These are phyloP conservation scores for Ahaetulla prasina DNA, from an alignment of 2,113 vertebrate species.

Conservation along the genomic window DNA sequence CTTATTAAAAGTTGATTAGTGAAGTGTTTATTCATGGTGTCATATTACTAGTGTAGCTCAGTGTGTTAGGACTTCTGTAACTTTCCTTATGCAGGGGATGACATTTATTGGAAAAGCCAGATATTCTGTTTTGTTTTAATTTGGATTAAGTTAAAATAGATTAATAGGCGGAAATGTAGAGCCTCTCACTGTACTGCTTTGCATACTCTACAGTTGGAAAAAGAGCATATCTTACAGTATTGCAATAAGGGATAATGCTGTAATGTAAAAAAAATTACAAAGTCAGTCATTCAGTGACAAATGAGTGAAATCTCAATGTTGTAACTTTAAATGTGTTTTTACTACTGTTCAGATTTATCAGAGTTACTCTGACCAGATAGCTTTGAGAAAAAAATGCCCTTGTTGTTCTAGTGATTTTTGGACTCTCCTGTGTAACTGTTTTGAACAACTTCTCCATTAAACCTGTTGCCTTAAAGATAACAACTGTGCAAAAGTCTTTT, in stretches of 20 bases:
- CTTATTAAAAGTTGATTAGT: constrained; percentile 7
- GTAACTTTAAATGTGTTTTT: not conserved
- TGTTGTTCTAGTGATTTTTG: not conserved
- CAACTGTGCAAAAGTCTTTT: constrained; percentile 11
- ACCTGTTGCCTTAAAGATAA: constrained; percentile 18
- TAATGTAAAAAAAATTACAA: constrained; percentile 5
- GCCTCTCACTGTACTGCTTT: not conserved
- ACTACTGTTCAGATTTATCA: constrained; percentile 5
- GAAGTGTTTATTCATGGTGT: constrained; percentile 1
- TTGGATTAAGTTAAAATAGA: no score
- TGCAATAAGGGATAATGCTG: not conserved
- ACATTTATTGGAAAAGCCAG: not conserved
- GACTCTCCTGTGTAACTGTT: not conserved
- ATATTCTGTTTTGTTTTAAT: not conserved
- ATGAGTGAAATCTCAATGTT: not conserved
- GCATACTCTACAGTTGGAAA: not conserved
- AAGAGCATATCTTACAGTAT: not conserved
- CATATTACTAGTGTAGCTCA: constrained; percentile 37
- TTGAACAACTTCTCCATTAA: not conserved
- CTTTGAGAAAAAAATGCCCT: not conserved
- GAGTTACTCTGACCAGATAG: not conserved
- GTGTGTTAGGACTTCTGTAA: constrained; percentile 54
- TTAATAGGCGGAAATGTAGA: not conserved
- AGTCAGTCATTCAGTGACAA: constrained; percentile 9
- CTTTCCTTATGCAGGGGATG: constrained; percentile 37